These are phyloP conservation scores for Pycnonotus jocosus DNA, from an alignment of 2,113 vertebrate species.

Conservation along the genomic window DNA sequence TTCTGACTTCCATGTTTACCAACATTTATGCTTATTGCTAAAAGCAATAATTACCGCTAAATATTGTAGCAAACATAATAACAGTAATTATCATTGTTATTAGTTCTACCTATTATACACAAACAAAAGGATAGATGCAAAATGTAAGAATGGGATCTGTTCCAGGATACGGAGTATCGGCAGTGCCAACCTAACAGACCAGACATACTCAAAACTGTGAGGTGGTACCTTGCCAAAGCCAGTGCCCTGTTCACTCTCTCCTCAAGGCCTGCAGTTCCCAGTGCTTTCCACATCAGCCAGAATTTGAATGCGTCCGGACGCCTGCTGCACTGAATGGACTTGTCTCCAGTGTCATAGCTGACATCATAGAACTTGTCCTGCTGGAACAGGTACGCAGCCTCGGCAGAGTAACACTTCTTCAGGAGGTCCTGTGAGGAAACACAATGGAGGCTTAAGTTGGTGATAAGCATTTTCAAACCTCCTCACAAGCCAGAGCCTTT, in stretches of 20 bases:
- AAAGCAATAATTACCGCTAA: not conserved
- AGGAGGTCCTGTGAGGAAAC: constrained; percentile 71
- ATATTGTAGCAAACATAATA: not conserved
- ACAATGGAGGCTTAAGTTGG: not conserved
- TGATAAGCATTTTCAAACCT: not conserved
- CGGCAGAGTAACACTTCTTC: constrained; percentile 78
- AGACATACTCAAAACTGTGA: not conserved
- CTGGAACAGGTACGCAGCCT: constrained; percentile 83
- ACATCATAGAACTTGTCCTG: constrained; percentile 86
- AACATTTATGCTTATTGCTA: not conserved
- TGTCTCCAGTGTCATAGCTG: constrained; percentile 83
- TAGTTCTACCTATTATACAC: not conserved
- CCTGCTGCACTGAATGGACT: constrained; percentile 85
- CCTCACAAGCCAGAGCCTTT: not conserved
- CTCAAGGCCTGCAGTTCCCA: constrained; percentile 79
- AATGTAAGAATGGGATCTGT: not conserved
- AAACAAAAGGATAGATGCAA: not conserved
- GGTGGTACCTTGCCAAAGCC: constrained; percentile 73
- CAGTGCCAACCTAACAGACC: not conserved
- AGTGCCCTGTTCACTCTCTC: constrained; percentile 81
- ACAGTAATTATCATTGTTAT: not conserved
- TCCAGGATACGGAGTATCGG: not conserved
- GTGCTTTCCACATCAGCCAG: constrained; percentile 87
- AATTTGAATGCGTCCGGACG: constrained; percentile 82
- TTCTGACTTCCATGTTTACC: not conserved